Percentiles rank a stretch among this genome's conserved stretches.
Conservation (phyloP, 2,888 invertebrate species). For the Tubiluchus corallicola region DNA sequence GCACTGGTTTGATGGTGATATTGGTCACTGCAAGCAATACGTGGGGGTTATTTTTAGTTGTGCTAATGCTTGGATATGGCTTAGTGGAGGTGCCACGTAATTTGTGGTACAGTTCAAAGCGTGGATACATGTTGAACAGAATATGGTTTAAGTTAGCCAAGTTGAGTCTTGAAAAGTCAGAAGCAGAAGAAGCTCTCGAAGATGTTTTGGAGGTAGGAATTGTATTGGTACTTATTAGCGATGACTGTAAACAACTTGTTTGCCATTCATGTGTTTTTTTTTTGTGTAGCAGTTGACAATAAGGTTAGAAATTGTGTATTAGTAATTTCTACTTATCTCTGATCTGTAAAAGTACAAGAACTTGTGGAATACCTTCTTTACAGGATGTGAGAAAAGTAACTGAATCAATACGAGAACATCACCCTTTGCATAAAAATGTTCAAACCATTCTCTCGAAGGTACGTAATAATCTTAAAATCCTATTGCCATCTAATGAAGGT, state of each 20-base stretch:
- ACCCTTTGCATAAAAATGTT: constrained; percentile 51
- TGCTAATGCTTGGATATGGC: constrained; percentile 77
- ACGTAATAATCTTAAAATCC: too few relatives aligned
- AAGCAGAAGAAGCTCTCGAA: constrained; percentile 89
- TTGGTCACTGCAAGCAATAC: constrained; percentile 97
- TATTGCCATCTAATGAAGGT: too few relatives aligned
- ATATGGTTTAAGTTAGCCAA: constrained; percentile 87
- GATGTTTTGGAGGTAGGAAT: constrained; percentile 65
- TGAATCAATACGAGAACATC: constrained; percentile 40
- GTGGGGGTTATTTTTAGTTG: constrained; percentile 89
- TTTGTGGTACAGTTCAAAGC: constrained; percentile 74
- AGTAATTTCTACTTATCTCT: neutral
- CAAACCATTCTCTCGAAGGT: constrained; percentile 73
- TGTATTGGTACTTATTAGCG: neutral
- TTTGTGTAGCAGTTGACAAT: constrained; percentile 2
- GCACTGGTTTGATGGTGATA: constrained; percentile 76
- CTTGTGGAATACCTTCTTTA: constrained; percentile 15
- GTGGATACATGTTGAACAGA: constrained; percentile 60
- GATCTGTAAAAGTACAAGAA: constrained; percentile 1
- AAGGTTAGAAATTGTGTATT: neutral
- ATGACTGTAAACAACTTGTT: too few relatives aligned
- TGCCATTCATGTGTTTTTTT: too few relatives aligned
- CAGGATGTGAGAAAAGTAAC: constrained; percentile 67
- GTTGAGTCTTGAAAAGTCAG: constrained; percentile 69
- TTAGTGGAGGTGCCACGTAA: constrained; percentile 77